Evolutionary conservation across 2,888 invertebrate species (phyloP), one percentile per base, ranked within the genome.

Genomic region (Pimpla rufipes): DNA sequence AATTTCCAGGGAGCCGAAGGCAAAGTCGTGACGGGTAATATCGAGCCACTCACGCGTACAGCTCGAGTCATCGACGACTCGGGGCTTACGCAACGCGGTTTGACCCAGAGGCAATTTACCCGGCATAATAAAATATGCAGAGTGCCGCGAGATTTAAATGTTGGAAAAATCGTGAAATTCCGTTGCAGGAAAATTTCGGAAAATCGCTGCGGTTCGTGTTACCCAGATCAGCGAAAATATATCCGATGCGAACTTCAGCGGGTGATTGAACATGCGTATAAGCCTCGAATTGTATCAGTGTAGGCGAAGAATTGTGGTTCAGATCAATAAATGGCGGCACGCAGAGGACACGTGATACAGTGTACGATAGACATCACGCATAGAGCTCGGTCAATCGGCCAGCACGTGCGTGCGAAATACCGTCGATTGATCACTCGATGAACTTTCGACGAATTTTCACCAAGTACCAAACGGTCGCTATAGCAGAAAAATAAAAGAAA

Each of bases 251-350:
- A 16, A 52, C 18, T 16, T 21, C 8, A 35, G n/a, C 57, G 29
- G 57, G 23, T 13, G 16, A 6, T 29, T 42, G 16, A 55, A 52
- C n/a, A 18, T 13, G 5, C 66, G 52, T 67, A 11, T 29, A 29
- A n/a, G n/a, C 74, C 73, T 42, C 37, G 2, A 59, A 68, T 62
- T 62, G 40, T 7, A 16, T 55, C 37, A 11, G 50, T 45, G 1
- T 78, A 16, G 40, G 70, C 73, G 42, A 47, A 37, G 73, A 79
- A 57, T 66, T 73, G 55, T n/a, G 55, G 35, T 21, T 8, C 16
- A 37, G 66, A 73, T 79, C 73, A 57, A 79, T 79, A 73, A 79
- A 79, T 45, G 57, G 45, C 21, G 55, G 45, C 66, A 73, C 47
- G 47, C 16, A 45, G 35, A 29, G 23, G 37, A n/a, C 71, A 55